Evolutionary conservation across 2,113 vertebrate genomes (phyloP).

Genomic region (Myrmophylax atrothorax): DNA sequence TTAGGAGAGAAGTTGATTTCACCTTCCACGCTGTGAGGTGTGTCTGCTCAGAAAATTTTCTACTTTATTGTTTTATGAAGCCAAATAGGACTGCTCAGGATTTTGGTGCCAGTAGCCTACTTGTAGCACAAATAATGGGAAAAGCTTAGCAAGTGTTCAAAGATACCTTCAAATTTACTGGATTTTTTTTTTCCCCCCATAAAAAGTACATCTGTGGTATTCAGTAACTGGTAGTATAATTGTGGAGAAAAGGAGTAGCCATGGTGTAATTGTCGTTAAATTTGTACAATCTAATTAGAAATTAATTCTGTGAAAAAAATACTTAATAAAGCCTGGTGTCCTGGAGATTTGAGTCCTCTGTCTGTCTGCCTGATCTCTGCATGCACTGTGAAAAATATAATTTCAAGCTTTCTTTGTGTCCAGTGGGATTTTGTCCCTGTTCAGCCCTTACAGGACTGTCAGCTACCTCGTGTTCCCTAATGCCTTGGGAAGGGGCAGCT

Average conservation of each 20-base stretch:
- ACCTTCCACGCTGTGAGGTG: not conserved
- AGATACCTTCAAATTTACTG: not conserved
- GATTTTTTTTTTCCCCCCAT: not conserved
- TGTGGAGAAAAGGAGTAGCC: not conserved
- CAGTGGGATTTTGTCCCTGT: not conserved
- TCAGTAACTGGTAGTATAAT: not conserved
- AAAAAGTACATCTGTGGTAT: not conserved
- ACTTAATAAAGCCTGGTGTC: not conserved
- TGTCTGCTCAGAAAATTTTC: not conserved
- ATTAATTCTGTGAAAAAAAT: not conserved
- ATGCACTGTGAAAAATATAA: not conserved
- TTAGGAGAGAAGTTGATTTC: not conserved
- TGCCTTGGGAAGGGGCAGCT: not conserved
- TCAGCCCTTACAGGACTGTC: not conserved
- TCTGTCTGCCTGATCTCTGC: not conserved
- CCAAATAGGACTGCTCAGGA: not conserved
- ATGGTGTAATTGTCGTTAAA: not conserved
- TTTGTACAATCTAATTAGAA: not conserved
- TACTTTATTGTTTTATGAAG: not conserved
- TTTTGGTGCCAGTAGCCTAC: not conserved
- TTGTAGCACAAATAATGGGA: not conserved
- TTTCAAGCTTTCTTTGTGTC: not conserved
- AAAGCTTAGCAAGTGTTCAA: not conserved
- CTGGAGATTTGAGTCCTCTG: not conserved
- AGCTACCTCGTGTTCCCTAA: accelerated